A percentile compares a stretch with the other conserved stretches of the same genome.
Evolutionary conservation across 2,113 vertebrate genomes (phyloP).

Genomic region (Rallus limicola): DNA sequence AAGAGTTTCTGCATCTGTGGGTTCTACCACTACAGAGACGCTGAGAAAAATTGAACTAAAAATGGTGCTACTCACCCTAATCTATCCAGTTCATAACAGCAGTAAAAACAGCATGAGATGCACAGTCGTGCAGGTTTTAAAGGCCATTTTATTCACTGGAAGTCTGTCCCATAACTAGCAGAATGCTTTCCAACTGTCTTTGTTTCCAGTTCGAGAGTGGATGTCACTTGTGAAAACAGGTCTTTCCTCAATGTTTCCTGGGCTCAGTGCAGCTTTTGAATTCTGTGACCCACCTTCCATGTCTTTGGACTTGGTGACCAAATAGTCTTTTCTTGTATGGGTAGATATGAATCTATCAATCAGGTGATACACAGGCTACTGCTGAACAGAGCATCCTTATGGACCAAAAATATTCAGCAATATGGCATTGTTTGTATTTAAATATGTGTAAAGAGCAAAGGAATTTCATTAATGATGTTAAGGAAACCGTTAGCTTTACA

Average conservation of each 20-base stretch:
- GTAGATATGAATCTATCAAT: not conserved
- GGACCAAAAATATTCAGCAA: not conserved
- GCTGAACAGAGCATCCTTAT: not conserved
- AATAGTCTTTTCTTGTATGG: not conserved
- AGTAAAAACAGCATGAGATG: constrained; percentile 4
- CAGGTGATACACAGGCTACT: not conserved
- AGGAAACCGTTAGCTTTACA: not conserved
- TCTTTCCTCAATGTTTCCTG: not conserved
- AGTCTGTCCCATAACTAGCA: not conserved
- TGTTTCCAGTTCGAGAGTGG: not conserved
- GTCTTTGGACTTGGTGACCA: not conserved
- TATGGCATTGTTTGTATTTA: not conserved
- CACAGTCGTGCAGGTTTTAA: constrained; percentile 28
- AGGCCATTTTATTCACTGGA: constrained; percentile 18
- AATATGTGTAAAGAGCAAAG: not conserved
- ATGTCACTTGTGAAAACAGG: not conserved
- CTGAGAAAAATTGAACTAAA: constrained; percentile 7
- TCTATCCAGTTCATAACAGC: constrained; percentile 17
- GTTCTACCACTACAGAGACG: constrained; percentile 11
- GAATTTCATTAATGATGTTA: not conserved
- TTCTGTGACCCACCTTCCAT: not conserved
- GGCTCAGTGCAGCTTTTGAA: not conserved
- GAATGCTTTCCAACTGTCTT: constrained; percentile 3
- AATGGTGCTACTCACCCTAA: constrained; percentile 12
- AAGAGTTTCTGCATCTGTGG: constrained; percentile 40